These are phyloP conservation scores for Tromatobia lineatoria DNA, from an alignment of 2,888 invertebrate species.

Conservation along the genomic window DNA sequence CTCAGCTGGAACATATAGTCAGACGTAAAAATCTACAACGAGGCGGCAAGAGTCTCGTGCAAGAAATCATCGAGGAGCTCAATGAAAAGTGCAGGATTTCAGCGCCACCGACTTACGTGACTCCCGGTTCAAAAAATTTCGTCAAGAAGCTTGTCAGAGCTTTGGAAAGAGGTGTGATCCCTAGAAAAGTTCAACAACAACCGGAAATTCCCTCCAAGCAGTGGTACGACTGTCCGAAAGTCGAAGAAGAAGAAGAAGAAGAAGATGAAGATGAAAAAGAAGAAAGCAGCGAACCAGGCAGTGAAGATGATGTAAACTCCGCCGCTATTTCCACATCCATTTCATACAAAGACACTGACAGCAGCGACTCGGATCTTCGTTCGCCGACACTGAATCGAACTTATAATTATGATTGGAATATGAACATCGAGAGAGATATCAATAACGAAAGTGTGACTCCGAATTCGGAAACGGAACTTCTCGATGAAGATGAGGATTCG, in stretches of 20 bases:
- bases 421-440: not conserved
- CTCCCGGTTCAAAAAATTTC: constrained; percentile 67
- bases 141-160: constrained; percentile 72
- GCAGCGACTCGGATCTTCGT: constrained; percentile 64
- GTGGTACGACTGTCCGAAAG: not conserved
- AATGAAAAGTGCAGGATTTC: constrained; percentile 61
- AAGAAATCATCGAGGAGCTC: constrained; percentile 73
- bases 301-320: constrained; percentile 66
- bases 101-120: not conserved
- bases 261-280: constrained; percentile 36
- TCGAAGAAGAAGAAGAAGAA: constrained; percentile 11
- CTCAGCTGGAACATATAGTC: constrained; percentile 70
- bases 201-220: not conserved
- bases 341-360: constrained; percentile 73
- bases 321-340: constrained; percentile 68
- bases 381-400: constrained; percentile 54
- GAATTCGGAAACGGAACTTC: not conserved
- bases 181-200: not conserved
- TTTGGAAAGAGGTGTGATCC: constrained; percentile 66
- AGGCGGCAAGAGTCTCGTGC: constrained; percentile 66
- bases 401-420: constrained; percentile 42
- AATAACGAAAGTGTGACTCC: not conserved
- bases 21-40: constrained; percentile 42
- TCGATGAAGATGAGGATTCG: constrained; percentile 67
- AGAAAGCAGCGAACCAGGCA: constrained; percentile 49